Conservation (phyloP, 2,113 vertebrate genomes). For the Balaenoptera acutorostrata region DNA sequence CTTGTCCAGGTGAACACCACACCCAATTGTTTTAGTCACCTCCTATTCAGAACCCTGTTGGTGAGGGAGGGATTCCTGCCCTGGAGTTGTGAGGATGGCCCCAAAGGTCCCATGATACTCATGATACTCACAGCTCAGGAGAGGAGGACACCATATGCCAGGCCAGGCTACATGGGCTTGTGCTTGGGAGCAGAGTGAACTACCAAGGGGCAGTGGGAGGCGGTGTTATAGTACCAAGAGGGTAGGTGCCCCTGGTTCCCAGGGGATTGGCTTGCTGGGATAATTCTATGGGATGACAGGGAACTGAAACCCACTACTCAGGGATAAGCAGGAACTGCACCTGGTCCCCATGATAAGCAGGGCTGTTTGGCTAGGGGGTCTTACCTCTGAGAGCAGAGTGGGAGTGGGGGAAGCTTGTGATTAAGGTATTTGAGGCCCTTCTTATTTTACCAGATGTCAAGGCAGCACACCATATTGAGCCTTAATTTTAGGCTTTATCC, state of each 20-base stretch:
- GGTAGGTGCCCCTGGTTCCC: not conserved
- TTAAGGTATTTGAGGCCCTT: not conserved
- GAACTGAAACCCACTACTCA: not conserved
- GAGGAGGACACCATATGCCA: not conserved
- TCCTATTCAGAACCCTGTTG: not conserved
- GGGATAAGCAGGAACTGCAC: not conserved
- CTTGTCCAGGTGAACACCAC: not conserved
- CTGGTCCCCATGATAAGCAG: not conserved
- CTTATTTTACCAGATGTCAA: not conserved
- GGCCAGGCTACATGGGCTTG: not conserved
- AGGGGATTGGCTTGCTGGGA: not conserved
- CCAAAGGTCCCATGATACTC: not conserved
- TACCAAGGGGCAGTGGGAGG: not conserved
- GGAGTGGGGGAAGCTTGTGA: not conserved
- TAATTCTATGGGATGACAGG: not conserved
- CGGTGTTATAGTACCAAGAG: not conserved
- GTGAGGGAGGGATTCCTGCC: not conserved
- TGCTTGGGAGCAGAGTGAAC: not conserved
- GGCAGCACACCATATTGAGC: not conserved
- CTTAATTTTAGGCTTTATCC: not conserved
- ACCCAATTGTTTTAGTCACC: not conserved
- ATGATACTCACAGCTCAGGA: not conserved
- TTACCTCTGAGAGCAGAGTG: not conserved
- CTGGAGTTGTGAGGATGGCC: not conserved
- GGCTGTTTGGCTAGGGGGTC: not conserved